A percentile compares a stretch with the other conserved stretches of the same genome.
phyloP scores from a whole-genome alignment of 1,140 invertebrate species.

The Diorhabda elongata region DNA sequence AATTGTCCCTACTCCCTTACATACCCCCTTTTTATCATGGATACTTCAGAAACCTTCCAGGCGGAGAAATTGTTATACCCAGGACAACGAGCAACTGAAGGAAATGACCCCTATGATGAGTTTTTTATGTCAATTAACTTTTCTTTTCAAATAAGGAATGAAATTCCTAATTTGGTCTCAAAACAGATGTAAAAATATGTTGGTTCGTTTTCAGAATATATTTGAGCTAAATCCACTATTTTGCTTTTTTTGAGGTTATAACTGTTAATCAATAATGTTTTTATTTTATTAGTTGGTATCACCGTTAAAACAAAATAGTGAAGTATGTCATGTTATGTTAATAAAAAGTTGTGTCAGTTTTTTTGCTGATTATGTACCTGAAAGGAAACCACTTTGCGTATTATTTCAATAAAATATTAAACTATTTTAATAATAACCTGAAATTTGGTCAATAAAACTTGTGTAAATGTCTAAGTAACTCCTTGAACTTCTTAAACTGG shows the following conservation, averaged over 20 bases:
- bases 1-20: background rate
- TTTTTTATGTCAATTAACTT: background rate
- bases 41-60: background rate
- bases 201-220: background rate
- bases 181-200: background rate
- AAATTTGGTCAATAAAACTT: conserved; percentile 4
- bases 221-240: background rate
- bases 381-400: too few species aligned
- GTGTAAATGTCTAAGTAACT: conserved; percentile 8
- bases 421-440: too few species aligned
- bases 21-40: background rate
- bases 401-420: too few species aligned
- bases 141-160: background rate
- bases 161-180: background rate
- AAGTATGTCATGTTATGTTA: too few species aligned
- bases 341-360: too few species aligned
- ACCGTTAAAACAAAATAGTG: too few species aligned
- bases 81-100: background rate
- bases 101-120: background rate
- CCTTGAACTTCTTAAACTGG: conserved; percentile 10
- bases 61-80: background rate
- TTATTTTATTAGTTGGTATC: too few species aligned
- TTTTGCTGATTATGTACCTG: too few species aligned
- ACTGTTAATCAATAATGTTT: too few species aligned
- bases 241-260: background rate